phyloP scores from a whole-genome alignment of 1,140 invertebrate genomes.

The Penaeus vannamei region DNA sequence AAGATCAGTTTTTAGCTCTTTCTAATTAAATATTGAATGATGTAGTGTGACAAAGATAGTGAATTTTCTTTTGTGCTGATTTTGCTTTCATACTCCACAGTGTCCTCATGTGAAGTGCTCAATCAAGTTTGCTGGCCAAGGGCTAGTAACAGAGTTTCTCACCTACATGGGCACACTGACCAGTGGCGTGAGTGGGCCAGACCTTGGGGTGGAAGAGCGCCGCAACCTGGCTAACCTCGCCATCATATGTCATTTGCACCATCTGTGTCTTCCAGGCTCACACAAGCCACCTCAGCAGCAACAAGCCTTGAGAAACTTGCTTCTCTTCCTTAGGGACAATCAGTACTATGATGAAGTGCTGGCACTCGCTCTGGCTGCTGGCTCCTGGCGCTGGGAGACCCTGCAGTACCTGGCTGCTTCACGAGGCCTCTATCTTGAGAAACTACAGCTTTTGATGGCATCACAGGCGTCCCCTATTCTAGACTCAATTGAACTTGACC shows the following conservation, averaged over 20 bases:
- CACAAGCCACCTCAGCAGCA: conserved; percentile 45
- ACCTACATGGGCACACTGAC: conserved; percentile 77
- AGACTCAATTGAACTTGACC: conserved; percentile 31
- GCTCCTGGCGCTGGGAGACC: conserved; percentile 78
- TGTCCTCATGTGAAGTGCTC: conserved; percentile 80
- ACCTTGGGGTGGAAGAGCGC: conserved; percentile 78
- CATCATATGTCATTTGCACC: conserved; percentile 79
- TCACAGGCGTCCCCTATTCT: conserved; percentile 53
- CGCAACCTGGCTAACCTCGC: conserved; percentile 81
- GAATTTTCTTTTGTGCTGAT: background rate
- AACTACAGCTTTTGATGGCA: conserved; percentile 73
- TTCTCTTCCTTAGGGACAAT: conserved; percentile 79
- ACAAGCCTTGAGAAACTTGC: conserved; percentile 48
- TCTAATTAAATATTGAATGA: background rate
- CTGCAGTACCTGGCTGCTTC: conserved; percentile 76
- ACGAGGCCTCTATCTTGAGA: conserved; percentile 76
- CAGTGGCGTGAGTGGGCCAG: conserved; percentile 74
- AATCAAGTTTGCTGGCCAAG: conserved; percentile 81
- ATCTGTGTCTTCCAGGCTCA: conserved; percentile 69
- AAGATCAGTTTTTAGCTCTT: background rate
- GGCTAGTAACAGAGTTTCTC: conserved; percentile 80
- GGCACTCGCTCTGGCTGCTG: conserved; percentile 78
- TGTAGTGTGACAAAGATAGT: background rate
- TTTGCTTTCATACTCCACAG: conserved; percentile 69
- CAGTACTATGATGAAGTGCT: conserved; percentile 80